These are phyloP conservation scores for Nanger granti DNA, from an alignment of 2,113 vertebrate species.

Conservation along the genomic window DNA sequence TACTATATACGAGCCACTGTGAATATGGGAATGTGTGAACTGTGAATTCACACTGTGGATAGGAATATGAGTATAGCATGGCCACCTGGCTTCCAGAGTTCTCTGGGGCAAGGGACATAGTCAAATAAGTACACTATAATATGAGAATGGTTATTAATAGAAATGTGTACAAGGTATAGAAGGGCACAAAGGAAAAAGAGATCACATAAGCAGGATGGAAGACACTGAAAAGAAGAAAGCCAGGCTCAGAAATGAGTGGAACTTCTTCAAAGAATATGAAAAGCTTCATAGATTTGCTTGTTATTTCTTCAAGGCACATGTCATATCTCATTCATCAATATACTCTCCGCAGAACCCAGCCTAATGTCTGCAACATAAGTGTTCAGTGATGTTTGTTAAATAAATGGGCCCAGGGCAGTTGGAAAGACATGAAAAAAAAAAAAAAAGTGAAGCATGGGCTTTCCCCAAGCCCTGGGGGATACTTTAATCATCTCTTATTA, in stretches of 20 bases:
- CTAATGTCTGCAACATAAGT: not conserved
- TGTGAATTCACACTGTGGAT: not conserved
- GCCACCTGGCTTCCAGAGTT: not conserved
- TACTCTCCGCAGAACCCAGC: not conserved
- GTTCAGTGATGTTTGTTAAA: conserved; percentile 20
- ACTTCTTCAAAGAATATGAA: not conserved
- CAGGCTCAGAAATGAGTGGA: not conserved
- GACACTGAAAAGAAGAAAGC: not conserved
- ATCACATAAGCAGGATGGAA: not conserved
- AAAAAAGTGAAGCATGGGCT: not conserved
- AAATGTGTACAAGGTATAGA: not conserved
- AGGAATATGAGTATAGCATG: not conserved
- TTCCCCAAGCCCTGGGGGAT: conserved; percentile 18
- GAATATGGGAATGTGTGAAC: not conserved
- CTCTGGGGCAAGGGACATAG: not conserved
- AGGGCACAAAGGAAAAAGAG: not conserved
- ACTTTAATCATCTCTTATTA: conserved; percentile 26
- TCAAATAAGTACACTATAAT: not conserved
- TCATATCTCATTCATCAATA: not conserved
- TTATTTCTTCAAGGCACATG: not conserved
- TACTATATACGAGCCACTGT: not conserved
- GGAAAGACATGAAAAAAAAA: not conserved
- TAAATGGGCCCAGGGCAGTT: conserved; percentile 20
- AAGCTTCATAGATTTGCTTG: not conserved
- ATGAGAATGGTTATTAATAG: not conserved